Evolutionary conservation across 2,888 invertebrate species (phyloP).

Genomic region (Drosophila acutilabella): DNA sequence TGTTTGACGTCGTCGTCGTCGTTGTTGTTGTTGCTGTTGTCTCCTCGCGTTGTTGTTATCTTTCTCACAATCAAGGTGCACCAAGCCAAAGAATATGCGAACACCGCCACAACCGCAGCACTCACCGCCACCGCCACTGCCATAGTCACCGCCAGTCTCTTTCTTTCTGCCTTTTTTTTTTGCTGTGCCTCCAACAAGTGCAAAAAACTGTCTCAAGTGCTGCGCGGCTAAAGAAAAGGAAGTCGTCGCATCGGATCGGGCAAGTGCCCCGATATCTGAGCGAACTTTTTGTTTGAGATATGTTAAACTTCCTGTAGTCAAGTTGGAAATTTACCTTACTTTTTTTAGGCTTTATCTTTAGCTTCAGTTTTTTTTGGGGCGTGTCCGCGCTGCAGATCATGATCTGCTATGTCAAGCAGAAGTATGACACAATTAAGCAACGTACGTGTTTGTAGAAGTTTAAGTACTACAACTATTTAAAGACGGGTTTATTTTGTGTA

Average conservation of each 20-base stretch:
- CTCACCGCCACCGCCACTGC: slow-evolving; percentile 1
- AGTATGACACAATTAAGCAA: slow-evolving; percentile 9
- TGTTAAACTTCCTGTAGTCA: slow-evolving; percentile 77
- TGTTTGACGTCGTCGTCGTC: slow-evolving; percentile 58
- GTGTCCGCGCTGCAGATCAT: slow-evolving; percentile 47
- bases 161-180: slow-evolving; percentile 34
- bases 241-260: slow-evolving; percentile 63
- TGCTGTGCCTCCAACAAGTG: slow-evolving; percentile 59
- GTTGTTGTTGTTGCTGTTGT: slow-evolving; percentile 54
- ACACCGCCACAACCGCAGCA: slow-evolving; percentile 36
- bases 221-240: slow-evolving; percentile 63
- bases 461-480: too few species aligned
- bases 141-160: slow-evolving; percentile 21
- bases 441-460: too few species aligned
- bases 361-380: slow-evolving; percentile 33
- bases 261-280: slow-evolving; percentile 57
- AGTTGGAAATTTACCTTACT: slow-evolving; percentile 52
- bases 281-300: slow-evolving; percentile 76
- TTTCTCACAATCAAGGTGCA: slow-evolving; percentile 81
- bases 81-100: slow-evolving; percentile 50
- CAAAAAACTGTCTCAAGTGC: slow-evolving; percentile 78
- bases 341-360: background rate
- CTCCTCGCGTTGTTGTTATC: slow-evolving; percentile 69
- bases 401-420: slow-evolving; percentile 50
- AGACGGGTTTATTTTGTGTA: too few species aligned